A percentile compares a stretch with the other conserved stretches of the same genome.
phyloP scores from a whole-genome alignment of 2,888 invertebrate genomes.

The Chrysina gloriosa region DNA sequence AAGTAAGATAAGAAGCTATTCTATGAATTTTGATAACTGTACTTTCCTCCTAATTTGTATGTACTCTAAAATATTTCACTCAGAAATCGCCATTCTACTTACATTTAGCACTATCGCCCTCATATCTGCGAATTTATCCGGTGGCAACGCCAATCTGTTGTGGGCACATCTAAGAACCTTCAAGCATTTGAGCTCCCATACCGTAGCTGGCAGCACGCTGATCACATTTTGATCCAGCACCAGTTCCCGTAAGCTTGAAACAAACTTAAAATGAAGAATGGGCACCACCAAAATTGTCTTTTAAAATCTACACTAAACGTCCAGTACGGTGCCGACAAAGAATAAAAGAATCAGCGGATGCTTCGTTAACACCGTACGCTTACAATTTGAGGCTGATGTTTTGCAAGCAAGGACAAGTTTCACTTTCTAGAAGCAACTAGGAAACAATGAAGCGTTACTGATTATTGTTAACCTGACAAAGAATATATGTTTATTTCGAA shows the following conservation, averaged over 20 bases:
- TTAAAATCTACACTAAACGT: background rate
- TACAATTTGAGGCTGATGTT: background rate
- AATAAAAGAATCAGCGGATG: conserved; percentile 56
- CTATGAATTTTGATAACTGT: no score
- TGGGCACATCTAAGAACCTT: conserved; percentile 71
- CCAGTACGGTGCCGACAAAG: background rate
- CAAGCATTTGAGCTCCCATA: conserved; percentile 72
- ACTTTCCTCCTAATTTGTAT: no score
- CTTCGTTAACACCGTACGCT: conserved; percentile 31
- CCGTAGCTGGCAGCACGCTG: conserved; percentile 71
- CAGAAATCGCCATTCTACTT: no score
- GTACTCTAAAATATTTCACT: no score
- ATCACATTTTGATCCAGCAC: conserved; percentile 80
- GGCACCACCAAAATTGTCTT: background rate
- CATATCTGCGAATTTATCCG: conserved; percentile 69
- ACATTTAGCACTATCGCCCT: conserved; percentile 69
- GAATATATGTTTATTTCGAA: background rate
- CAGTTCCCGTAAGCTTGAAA: conserved; percentile 76
- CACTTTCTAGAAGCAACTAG: conserved; percentile 12
- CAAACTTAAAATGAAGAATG: no score
- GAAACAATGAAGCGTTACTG: conserved; percentile 13
- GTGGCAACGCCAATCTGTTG: conserved; percentile 67
- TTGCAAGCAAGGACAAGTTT: conserved; percentile 10
- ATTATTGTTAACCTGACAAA: background rate
- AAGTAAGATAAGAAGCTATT: no score